These are phyloP conservation scores for Cenopis cana DNA, from an alignment of 2,888 invertebrate genomes.

Conservation along the genomic window DNA sequence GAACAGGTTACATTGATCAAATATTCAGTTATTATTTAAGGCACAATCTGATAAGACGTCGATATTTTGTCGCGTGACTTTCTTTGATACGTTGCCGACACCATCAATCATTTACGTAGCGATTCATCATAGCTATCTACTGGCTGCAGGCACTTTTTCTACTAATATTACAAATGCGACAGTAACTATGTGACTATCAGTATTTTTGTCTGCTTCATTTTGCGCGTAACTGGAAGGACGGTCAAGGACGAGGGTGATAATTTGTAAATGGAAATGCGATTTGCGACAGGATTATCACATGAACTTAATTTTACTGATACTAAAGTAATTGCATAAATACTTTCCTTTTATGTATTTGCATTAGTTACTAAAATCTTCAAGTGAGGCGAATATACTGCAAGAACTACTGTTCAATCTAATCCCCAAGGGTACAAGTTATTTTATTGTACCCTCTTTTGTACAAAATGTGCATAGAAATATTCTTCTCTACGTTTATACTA, in stretches of 20 bases:
- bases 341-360: too few relatives aligned
- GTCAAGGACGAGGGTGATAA: neutral
- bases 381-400: too few relatives aligned
- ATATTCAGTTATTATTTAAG: conserved; percentile 17
- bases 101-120: conserved; percentile 36
- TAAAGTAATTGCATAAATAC: too few relatives aligned
- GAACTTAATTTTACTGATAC: too few relatives aligned
- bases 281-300: too few relatives aligned
- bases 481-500: neutral
- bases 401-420: neutral
- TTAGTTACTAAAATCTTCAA: too few relatives aligned
- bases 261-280: too few relatives aligned
- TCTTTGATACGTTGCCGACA: conserved; percentile 14
- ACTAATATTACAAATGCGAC: neutral
- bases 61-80: conserved; percentile 38
- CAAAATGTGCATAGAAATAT: neutral
- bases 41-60: conserved; percentile 26
- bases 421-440: neutral
- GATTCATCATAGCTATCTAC: conserved; percentile 27
- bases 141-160: neutral
- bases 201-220: neutral
- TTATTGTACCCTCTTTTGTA: neutral
- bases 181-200: neutral
- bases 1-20: conserved; percentile 6
- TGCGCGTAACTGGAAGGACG: neutral